Evolutionary conservation across 1,140 invertebrate species (phyloP).

Genomic region (Cotesia chilonis): DNA sequence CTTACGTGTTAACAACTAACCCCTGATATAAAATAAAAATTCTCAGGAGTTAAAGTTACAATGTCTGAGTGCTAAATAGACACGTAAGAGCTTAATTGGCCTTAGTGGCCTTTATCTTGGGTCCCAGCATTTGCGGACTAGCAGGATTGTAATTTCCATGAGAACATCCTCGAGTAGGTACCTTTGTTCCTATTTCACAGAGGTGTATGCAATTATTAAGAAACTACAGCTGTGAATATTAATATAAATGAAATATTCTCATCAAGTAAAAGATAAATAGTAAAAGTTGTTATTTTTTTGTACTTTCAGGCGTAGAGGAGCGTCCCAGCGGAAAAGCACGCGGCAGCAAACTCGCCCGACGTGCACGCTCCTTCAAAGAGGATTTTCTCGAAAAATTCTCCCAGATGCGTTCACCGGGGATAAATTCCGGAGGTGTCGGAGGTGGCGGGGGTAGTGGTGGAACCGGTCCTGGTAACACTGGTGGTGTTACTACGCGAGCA

Average conservation of each 20-base stretch:
- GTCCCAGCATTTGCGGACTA: no score
- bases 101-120: no score
- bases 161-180: no score
- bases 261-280: neutral
- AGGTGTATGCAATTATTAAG: no score
- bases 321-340: conserved; percentile 65
- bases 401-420: conserved; percentile 79
- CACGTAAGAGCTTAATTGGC: no score
- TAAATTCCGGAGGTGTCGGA: conserved; percentile 45
- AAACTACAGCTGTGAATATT: no score
- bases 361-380: conserved; percentile 90
- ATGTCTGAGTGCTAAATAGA: no score
- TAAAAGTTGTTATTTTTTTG: conserved; percentile 19
- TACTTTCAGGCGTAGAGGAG: conserved; percentile 58
- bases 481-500: conserved; percentile 51
- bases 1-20: no score
- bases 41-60: no score
- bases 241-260: neutral
- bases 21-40: no score
- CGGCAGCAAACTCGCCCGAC: conserved; percentile 81
- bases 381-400: conserved; percentile 88
- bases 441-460: conserved; percentile 45
- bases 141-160: no score
- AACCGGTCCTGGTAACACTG: conserved; percentile 39
- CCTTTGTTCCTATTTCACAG: no score